Evolutionary conservation across 2,797 vertebrate genomes (phyloP).

Genomic region (Cuculus canorus): DNA sequence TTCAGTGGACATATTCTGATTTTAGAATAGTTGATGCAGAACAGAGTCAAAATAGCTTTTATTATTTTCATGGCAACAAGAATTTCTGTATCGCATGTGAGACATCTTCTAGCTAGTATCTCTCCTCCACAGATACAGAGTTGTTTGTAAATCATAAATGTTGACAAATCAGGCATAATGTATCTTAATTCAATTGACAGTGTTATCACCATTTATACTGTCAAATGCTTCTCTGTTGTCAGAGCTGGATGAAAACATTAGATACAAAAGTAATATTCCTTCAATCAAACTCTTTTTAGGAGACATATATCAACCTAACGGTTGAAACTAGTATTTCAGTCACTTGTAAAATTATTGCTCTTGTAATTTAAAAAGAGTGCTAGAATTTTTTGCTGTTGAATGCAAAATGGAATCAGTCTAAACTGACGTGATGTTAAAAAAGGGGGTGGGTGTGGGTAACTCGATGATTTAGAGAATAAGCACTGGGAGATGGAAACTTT

Average conservation of each 20-base stretch:
- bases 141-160: constrained; percentile 14
- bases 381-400: background rate
- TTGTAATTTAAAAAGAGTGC: background rate
- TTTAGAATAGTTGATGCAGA: background rate
- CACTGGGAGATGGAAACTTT: background rate
- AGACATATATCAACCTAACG: background rate
- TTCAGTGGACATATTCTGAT: background rate
- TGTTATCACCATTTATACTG: background rate
- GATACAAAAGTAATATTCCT: constrained; percentile 26
- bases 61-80: background rate
- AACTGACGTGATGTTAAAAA: background rate
- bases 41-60: background rate
- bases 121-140: background rate
- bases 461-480: background rate
- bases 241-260: constrained; percentile 25
- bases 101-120: background rate
- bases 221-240: background rate
- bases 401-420: background rate
- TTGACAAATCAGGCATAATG: constrained; percentile 5
- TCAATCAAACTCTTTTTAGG: constrained; percentile 25
- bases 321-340: background rate
- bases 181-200: constrained; percentile 21
- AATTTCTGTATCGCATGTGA: background rate
- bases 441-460: background rate
- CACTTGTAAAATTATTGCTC: constrained; percentile 28